Evolutionary conservation across 2,888 invertebrate genomes (phyloP).

Genomic region (Leucophenga montana): DNA sequence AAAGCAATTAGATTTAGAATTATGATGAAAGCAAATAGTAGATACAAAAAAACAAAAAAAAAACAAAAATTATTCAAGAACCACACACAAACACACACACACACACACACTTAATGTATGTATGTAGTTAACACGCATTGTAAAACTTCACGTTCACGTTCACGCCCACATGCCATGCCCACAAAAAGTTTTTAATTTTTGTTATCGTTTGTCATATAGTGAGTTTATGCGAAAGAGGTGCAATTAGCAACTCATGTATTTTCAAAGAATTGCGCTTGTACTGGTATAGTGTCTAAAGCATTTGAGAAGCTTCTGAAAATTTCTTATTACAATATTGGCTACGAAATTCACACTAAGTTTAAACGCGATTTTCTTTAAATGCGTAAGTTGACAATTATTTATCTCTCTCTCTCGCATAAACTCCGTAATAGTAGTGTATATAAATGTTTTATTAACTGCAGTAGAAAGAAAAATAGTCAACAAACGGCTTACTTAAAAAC

Average conservation of each 20-base stretch:
- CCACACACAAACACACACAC: background rate
- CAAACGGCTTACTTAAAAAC: background rate
- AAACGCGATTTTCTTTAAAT: background rate
- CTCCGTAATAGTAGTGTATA: conserved; percentile 12
- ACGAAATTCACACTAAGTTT: no score
- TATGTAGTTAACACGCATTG: conserved; percentile 26
- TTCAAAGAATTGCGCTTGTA: no score
- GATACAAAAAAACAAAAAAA: background rate
- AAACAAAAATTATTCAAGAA: background rate
- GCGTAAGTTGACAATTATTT: background rate
- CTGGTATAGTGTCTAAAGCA: no score
- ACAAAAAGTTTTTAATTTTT: conserved; percentile 6
- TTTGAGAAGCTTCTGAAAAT: no score
- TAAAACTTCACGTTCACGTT: conserved; percentile 1
- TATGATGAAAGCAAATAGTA: background rate
- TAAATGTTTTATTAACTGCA: conserved; percentile 13
- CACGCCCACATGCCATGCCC: conserved; percentile 25
- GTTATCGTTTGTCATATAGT: no score
- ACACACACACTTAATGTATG: background rate
- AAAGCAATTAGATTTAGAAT: conserved; percentile 47
- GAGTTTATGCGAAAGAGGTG: no score
- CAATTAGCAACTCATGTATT: no score
- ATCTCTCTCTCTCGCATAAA: no score
- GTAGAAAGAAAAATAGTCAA: background rate
- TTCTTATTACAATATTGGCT: no score